Base-by-base conservation (phyloP, 2,888 invertebrate genomes). In the Sisyra terminalis region DNA sequence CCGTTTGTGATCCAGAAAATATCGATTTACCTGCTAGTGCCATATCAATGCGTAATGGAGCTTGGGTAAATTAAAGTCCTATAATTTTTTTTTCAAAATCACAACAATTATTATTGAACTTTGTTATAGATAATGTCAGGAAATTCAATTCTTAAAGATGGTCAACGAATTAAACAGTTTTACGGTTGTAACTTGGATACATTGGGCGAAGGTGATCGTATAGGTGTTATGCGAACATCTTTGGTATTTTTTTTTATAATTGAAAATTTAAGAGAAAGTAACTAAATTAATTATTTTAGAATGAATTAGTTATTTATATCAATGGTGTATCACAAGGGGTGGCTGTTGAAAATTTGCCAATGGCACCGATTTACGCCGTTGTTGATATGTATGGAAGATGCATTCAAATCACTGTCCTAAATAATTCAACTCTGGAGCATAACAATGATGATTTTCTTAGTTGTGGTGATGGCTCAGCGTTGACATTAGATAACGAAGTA, bases 271-370 rank as follows among this genome's bases (percentile, higher is more conserved):
- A 18, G n/a, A 24, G 15, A 14, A 17, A 10, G 8, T 18, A 10
- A 39, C 24, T 18, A 10, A 18, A 5, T 46, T 8, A 15, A 46
- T 46, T 45, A 40, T 47, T 57, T 53, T 45, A 85, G 75, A 82
- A 81, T 7, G 87, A 88, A 53, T 65, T 94, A 45, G 72, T 88
- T 55, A 90, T 92, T 61, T 90, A 78, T 57, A 73, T 93, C 13
- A 93, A 93, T 60, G 89, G 88, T 2, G 73, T 80, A 50, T 83
- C 88, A 15, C 86, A 90, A 59, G 93, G 93, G 1, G 70, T 87
- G 30, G 93, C 90, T 2, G 87, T 84, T 1, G 71, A 68, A 50
- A 79, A 78, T 50, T 65, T 93, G 50, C 92, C 92, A 1, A 5
- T 24, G 24, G 56, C 69, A 14, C 69, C 73, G 44, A 70, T 87